These are phyloP conservation scores for Tinamus major DNA, from an alignment of 2,797 vertebrate genomes.

Conservation along the genomic window DNA sequence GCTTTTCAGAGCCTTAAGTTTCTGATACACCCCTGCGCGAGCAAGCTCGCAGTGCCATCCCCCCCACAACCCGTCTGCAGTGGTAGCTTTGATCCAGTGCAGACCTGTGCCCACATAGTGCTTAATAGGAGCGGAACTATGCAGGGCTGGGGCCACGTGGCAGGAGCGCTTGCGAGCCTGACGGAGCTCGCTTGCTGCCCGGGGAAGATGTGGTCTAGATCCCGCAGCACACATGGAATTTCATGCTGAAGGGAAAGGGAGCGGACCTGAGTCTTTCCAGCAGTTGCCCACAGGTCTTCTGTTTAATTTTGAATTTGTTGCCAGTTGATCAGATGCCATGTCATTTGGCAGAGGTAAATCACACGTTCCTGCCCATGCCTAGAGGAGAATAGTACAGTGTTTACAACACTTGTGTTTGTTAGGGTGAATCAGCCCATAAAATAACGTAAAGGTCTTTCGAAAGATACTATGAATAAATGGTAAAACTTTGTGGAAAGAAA, in stretches of 20 bases:
- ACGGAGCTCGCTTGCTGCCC: not conserved
- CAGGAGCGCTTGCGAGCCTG: not conserved
- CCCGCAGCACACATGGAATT: not conserved
- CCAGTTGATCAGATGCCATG: constrained; percentile 37
- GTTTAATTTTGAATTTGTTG: constrained; percentile 36
- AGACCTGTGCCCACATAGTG: not conserved
- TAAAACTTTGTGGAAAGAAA: not conserved
- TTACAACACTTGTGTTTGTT: constrained; percentile 21
- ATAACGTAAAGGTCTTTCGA: constrained; percentile 23
- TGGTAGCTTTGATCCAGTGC: constrained; percentile 43
- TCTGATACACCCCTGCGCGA: not conserved
- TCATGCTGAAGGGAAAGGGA: not conserved
- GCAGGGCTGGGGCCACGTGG: not conserved
- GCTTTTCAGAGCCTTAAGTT: not conserved
- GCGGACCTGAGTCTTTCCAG: not conserved
- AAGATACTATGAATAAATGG: constrained; percentile 31
- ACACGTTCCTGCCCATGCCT: constrained; percentile 11
- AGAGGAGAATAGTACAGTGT: not conserved
- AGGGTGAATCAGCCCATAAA: too few species aligned
- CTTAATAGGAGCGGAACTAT: not conserved
- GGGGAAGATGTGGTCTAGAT: not conserved
- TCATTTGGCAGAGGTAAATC: constrained; percentile 11
- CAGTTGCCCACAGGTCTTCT: not conserved
- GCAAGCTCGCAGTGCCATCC: not conserved
- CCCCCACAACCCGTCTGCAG: not conserved